Conservation (phyloP, 2,797 vertebrate genomes). For the Siniperca obscura region DNA sequence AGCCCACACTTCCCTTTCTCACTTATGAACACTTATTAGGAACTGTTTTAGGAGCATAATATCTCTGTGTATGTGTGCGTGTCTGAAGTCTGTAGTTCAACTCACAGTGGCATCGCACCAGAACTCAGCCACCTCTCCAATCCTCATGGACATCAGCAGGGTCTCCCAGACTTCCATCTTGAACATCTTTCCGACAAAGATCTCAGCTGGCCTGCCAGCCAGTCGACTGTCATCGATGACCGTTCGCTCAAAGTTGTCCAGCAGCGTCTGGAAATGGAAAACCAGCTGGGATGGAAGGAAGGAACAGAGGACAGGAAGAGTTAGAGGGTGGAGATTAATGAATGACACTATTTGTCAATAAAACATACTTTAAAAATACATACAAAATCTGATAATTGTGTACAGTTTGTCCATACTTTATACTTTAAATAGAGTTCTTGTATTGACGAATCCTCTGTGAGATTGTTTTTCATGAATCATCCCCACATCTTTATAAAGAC, state of each 20-base stretch:
- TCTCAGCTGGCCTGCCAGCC: constrained; percentile 87
- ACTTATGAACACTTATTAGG: constrained; percentile 54
- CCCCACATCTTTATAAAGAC: constrained; percentile 3
- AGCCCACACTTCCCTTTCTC: constrained; percentile 35
- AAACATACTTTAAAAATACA: not conserved
- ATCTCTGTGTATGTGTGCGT: constrained; percentile 5
- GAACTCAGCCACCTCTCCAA: constrained; percentile 92
- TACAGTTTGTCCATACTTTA: not conserved
- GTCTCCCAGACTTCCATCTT: constrained; percentile 94
- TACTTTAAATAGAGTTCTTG: not conserved
- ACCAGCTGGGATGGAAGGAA: constrained; percentile 81
- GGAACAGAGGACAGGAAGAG: not conserved
- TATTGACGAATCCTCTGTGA: not conserved
- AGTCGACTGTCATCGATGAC: constrained; percentile 90
- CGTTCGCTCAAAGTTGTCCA: constrained; percentile 90
- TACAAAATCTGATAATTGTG: not conserved
- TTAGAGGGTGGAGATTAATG: constrained; percentile 9
- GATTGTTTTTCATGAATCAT: constrained; percentile 1
- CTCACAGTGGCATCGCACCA: constrained; percentile 91
- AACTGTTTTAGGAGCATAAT: constrained; percentile 26
- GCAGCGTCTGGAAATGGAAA: constrained; percentile 91
- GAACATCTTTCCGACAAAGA: constrained; percentile 93
- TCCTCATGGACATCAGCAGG: constrained; percentile 90
- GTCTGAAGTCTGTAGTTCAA: constrained; percentile 46
- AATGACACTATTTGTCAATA: not conserved